Evolutionary conservation across 1,140 invertebrate species (phyloP), one percentile per base, ranked within the genome.

Genomic region (Drosophila sucinea): DNA sequence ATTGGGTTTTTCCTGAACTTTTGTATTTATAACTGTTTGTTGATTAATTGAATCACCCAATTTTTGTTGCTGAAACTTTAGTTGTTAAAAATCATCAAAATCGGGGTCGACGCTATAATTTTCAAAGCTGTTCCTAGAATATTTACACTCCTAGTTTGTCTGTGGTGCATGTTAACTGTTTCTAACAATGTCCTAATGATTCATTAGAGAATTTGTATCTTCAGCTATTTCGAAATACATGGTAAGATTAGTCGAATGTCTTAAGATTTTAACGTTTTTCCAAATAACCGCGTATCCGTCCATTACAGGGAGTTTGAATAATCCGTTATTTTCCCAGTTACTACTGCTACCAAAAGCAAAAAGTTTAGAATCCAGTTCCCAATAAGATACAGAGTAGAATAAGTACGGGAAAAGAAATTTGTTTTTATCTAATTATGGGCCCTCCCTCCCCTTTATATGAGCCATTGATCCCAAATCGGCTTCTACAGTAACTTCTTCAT

Each of bases 71-170:
- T 33, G 41, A 29, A 33, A 60, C 55, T 60, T 66, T 17, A 66
- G 4, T 23, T 71, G 23, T n/a, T 71, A 25, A 3, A 54, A 72
- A 32, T 73, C 61, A 3, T 76, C 64, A 55, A 67, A 72, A 8
- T 65, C 69, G 3, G 69, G 70, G 4, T 58, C 11, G 54, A 51
- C 6, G 60, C 67, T 27, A 70, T 67, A 11, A 6, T 33, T 38
- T 67, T 70, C 7, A 75, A 29, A 27, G 54, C 73, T 11, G 40
- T 74, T 30, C 66, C 57, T 32, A 67, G 7, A 60, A 63, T 38
- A 33, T 64, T 70, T 11, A 67, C 47, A 54, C 68, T 75, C 33
- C 68, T 60, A 35, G 41, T 7, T 5, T 71, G 60, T 27, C 73
- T 67, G 40, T 67, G 69, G 25, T 71, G 69, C 11, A 56, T 40